Percentiles rank a stretch among this genome's conserved stretches.
Evolutionary conservation across 2,797 vertebrate genomes (phyloP).

Genomic region (Paguma larvata): DNA sequence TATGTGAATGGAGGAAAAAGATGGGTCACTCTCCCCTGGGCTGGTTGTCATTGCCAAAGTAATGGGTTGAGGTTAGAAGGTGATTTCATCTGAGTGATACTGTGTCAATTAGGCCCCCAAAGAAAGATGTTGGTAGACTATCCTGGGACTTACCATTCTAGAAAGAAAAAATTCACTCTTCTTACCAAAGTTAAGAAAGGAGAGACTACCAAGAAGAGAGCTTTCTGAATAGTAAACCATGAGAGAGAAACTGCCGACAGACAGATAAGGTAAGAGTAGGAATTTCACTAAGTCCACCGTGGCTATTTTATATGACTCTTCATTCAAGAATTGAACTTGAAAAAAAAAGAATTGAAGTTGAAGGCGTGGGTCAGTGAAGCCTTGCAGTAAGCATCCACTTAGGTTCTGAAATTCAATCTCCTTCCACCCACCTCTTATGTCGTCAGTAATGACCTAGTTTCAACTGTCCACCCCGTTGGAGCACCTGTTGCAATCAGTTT

Average conservation of each 20-base stretch:
- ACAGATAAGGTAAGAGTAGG: neutral
- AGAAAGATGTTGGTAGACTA: neutral
- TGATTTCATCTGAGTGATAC: neutral
- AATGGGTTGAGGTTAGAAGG: neutral
- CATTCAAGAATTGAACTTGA: too few species aligned
- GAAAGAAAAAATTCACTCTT: neutral
- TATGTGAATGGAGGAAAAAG: neutral
- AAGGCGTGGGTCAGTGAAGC: neutral
- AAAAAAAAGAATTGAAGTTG: neutral
- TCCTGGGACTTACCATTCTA: neutral
- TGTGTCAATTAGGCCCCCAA: neutral
- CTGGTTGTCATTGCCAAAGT: neutral
- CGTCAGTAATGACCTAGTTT: neutral
- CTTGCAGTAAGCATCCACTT: neutral
- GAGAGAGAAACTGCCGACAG: neutral
- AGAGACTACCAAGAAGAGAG: neutral
- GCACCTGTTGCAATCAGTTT: neutral
- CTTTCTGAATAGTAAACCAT: constrained; percentile 9
- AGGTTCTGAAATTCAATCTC: neutral
- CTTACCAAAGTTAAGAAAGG: neutral
- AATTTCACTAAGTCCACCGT: neutral
- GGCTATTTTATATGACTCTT: neutral
- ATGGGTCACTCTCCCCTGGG: neutral
- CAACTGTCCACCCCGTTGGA: neutral
- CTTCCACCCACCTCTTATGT: neutral